phyloP scores from a whole-genome alignment of 2,113 vertebrate genomes.

The Daubentonia madagascariensis region DNA sequence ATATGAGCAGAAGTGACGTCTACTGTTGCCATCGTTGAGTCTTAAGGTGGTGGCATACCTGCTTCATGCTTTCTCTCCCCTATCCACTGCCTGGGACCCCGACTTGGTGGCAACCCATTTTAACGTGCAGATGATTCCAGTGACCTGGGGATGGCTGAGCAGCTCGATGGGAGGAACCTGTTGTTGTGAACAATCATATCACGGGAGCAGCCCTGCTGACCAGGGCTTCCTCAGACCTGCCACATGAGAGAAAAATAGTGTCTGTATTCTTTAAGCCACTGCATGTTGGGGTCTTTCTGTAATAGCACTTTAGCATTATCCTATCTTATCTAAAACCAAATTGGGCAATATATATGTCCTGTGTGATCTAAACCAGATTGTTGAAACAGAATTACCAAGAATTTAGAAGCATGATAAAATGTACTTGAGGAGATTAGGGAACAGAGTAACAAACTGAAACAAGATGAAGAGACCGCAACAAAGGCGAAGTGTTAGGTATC shows the following conservation, averaged over 20 bases:
- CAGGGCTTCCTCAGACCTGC: neutral
- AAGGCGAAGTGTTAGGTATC: neutral
- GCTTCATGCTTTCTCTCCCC: neutral
- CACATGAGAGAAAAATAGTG: neutral
- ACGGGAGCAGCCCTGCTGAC: neutral
- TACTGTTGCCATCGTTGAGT: neutral
- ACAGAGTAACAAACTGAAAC: neutral
- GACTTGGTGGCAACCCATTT: neutral
- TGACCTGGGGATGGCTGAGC: neutral
- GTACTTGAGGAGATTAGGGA: neutral
- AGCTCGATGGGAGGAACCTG: neutral
- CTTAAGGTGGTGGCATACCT: neutral
- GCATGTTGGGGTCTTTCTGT: neutral
- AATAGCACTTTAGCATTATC: neutral
- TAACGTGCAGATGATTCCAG: neutral
- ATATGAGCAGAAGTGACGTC: neutral
- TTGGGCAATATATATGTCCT: neutral
- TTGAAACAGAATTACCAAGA: neutral
- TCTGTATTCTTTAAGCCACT: neutral
- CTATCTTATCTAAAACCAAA: constrained; percentile 1
- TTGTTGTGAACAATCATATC: neutral
- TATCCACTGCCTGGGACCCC: neutral
- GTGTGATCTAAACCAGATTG: neutral
- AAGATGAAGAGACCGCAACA: neutral
- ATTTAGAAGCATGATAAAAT: neutral